Evolutionary conservation across 2,888 invertebrate genomes (phyloP).

Genomic region (Melitaea athalia): DNA sequence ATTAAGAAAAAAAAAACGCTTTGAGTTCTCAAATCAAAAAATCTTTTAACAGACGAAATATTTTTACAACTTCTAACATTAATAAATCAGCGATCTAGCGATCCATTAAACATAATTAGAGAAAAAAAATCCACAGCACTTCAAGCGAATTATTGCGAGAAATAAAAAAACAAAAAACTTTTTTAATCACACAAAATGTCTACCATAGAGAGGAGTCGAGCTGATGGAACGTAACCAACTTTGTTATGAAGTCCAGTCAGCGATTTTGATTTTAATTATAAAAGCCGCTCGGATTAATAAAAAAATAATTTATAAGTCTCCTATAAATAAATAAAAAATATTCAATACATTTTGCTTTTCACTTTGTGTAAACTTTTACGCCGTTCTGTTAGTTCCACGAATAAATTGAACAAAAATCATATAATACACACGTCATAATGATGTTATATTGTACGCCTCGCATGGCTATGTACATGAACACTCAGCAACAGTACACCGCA

Average conservation of each 20-base stretch:
- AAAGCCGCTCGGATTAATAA: conserved; percentile 34
- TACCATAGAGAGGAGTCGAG: conserved; percentile 39
- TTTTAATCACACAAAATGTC: conserved; percentile 49
- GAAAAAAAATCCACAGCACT: conserved; percentile 21
- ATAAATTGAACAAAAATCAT: background rate
- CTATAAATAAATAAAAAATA: background rate
- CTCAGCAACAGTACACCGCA: too few relatives aligned
- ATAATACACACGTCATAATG: background rate
- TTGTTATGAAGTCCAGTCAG: conserved; percentile 34
- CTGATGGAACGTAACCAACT: conserved; percentile 38
- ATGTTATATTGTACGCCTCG: too few relatives aligned
- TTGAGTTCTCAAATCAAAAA: conserved; percentile 13
- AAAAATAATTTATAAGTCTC: conserved; percentile 22
- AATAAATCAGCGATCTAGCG: conserved; percentile 33
- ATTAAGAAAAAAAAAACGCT: background rate
- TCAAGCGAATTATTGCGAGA: conserved; percentile 35
- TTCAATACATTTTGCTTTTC: background rate
- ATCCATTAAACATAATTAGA: conserved; percentile 41
- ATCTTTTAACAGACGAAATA: conserved; percentile 13
- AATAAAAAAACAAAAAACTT: conserved; percentile 40
- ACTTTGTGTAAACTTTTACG: background rate
- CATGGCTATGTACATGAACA: background rate
- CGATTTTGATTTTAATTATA: conserved; percentile 43
- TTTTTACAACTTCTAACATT: conserved; percentile 22
- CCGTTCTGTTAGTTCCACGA: background rate